Conservation (phyloP, 2,797 vertebrate species). For the Hyperoplus lanceolatus region DNA sequence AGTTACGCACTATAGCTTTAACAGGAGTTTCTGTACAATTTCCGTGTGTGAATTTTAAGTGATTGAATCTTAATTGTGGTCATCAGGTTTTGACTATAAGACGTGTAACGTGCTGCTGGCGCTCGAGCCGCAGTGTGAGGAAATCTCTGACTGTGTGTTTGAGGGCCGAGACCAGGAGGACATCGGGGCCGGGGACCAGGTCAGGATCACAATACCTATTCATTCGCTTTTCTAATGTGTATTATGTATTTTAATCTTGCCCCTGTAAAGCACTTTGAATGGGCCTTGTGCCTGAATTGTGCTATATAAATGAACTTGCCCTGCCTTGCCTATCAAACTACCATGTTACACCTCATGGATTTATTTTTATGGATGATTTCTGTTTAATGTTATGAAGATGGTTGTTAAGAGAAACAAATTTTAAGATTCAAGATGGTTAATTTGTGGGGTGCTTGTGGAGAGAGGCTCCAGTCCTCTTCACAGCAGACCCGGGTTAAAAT, state of each 20-base stretch:
- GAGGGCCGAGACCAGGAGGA: slow-evolving; percentile 81
- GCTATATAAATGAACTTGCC: too few relatives aligned
- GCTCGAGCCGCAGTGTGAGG: slow-evolving; percentile 82
- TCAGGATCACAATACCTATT: slow-evolving; percentile 28
- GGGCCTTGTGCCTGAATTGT: too few relatives aligned
- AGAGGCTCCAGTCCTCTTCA: too few relatives aligned
- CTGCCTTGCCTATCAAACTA: too few relatives aligned
- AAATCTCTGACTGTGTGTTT: slow-evolving; percentile 85
- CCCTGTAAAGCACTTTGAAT: too few relatives aligned
- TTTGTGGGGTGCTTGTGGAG: too few relatives aligned
- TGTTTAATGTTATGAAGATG: not conserved
- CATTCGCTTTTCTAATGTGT: too few relatives aligned
- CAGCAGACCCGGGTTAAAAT: too few relatives aligned
- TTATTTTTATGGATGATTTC: not conserved
- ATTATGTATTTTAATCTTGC: too few relatives aligned
- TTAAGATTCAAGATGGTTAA: too few relatives aligned
- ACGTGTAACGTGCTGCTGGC: slow-evolving; percentile 85
- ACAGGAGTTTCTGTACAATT: not conserved
- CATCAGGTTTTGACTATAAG: slow-evolving; percentile 86
- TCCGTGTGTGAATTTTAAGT: accelerated
- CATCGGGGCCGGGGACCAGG: slow-evolving; percentile 87
- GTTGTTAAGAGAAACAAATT: not conserved
- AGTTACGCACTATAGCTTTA: too few relatives aligned
- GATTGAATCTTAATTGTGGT: not conserved
- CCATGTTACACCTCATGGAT: too few relatives aligned